phyloP scores from a whole-genome alignment of 2,797 vertebrate genomes.

The Sebastiscus tertius region DNA sequence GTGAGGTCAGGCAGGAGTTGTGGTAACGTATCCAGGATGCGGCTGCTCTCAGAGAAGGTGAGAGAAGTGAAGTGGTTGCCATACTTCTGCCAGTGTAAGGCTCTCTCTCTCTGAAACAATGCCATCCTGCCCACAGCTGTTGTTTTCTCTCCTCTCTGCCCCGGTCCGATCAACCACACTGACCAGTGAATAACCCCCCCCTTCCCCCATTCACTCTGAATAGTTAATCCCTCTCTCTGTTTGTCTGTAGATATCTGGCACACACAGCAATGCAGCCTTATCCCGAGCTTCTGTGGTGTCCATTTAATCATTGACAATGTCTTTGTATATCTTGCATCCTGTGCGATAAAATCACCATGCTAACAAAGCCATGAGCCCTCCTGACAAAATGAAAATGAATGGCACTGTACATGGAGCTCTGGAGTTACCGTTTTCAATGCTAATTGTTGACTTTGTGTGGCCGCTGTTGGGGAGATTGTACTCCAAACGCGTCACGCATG shows the following conservation, averaged over 20 bases:
- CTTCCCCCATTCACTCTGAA: conserved; percentile 25
- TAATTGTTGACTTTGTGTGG: conserved; percentile 44
- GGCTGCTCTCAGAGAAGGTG: conserved; percentile 53
- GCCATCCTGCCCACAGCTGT: conserved; percentile 74
- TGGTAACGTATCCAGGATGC: conserved; percentile 40
- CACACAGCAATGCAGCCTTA: conserved; percentile 61
- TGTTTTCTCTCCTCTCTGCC: conserved; percentile 62
- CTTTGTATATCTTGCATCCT: conserved; percentile 69
- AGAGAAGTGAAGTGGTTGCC: conserved; percentile 62
- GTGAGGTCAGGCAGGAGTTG: conserved; percentile 15
- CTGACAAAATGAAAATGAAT: conserved; percentile 50
- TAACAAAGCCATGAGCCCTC: conserved; percentile 52
- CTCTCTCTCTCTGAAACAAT: conserved; percentile 58
- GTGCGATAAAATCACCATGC: conserved; percentile 63
- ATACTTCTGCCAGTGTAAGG: conserved; percentile 58
- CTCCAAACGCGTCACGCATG: neutral
- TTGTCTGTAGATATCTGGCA: conserved; percentile 66
- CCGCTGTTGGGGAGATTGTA: neutral
- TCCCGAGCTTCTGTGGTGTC: conserved; percentile 59
- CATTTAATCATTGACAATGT: conserved; percentile 75
- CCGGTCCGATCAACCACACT: conserved; percentile 23
- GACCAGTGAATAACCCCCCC: conserved; percentile 38
- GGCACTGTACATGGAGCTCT: conserved; percentile 14
- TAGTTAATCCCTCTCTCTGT: conserved; percentile 67
- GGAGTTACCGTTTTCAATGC: conserved; percentile 13